These are phyloP conservation scores for Hydraecia micacea DNA, from an alignment of 2,888 invertebrate species.

Conservation along the genomic window DNA sequence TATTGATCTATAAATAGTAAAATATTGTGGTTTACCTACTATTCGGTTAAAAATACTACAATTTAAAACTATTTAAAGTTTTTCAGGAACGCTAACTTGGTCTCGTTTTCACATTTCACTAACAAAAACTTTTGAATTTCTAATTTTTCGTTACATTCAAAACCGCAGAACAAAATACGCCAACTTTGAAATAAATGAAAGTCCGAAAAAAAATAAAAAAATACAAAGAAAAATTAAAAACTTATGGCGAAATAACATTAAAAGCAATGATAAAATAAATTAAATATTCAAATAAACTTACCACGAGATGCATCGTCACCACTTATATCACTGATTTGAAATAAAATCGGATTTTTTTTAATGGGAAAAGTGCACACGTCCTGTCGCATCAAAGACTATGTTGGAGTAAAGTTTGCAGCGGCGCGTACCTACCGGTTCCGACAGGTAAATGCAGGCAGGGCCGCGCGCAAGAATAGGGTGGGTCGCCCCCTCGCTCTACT, in stretches of 20 bases:
- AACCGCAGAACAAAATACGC: neutral
- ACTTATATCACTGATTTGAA: neutral
- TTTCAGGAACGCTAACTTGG: neutral
- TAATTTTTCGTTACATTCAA: neutral
- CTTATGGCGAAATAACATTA: neutral
- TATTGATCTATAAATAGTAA: neutral
- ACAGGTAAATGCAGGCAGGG: slow-evolving; percentile 68
- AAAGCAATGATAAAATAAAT: neutral
- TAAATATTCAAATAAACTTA: slow-evolving; percentile 30
- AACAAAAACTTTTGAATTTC: neutral
- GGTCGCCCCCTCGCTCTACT: slow-evolving; percentile 45
- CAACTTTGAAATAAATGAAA: neutral
- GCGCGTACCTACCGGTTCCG: slow-evolving; percentile 27
- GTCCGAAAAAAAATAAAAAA: neutral
- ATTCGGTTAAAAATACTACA: neutral
- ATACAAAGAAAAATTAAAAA: neutral
- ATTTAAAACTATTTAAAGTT: neutral
- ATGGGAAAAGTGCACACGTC: slow-evolving; percentile 58
- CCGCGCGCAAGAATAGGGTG: slow-evolving; percentile 47
- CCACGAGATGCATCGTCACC: slow-evolving; percentile 16
- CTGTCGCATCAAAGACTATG: slow-evolving; percentile 61
- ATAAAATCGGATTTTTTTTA: neutral
- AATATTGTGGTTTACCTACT: neutral
- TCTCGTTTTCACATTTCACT: neutral
- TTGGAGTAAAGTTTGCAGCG: slow-evolving; percentile 73